Evolutionary conservation across 2,113 vertebrate species (phyloP).

Genomic region (Haplotaxodon microlepis): DNA sequence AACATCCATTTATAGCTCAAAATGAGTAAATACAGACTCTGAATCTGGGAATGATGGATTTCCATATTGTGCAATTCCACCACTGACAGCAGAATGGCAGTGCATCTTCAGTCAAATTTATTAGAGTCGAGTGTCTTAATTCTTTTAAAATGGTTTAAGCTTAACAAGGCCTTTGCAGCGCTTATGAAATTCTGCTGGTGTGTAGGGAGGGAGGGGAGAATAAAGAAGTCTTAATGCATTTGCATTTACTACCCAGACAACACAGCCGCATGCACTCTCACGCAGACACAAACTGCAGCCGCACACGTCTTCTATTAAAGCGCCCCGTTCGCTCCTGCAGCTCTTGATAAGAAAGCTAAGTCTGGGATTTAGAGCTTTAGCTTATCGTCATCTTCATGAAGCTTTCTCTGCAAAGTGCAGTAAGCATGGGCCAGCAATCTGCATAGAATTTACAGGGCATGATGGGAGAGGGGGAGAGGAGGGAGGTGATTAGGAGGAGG

Average conservation of each 20-base stretch:
- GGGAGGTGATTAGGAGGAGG: neutral
- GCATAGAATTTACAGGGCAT: conserved; percentile 45
- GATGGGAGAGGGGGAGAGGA: neutral
- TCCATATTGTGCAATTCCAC: neutral
- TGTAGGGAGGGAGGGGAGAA: neutral
- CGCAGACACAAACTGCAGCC: neutral
- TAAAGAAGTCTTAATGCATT: conserved; percentile 55
- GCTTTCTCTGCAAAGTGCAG: conserved; percentile 67
- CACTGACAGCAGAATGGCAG: neutral
- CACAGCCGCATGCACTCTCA: neutral
- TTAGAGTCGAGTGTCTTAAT: conserved; percentile 44
- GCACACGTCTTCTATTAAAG: conserved; percentile 61
- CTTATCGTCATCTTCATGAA: conserved; percentile 73
- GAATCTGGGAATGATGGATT: neutral
- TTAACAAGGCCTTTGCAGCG: neutral
- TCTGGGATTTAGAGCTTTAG: conserved; percentile 76
- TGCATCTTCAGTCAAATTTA: conserved; percentile 38
- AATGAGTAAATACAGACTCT: neutral
- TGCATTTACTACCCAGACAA: conserved; percentile 55
- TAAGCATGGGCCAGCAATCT: conserved; percentile 66
- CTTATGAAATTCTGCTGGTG: conserved; percentile 34
- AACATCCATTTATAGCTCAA: neutral
- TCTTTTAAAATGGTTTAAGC: conserved; percentile 33
- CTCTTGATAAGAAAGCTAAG: conserved; percentile 75
- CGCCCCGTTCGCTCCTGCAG: conserved; percentile 64